Conservation (phyloP, 2,113 vertebrate species). For the Sebastes fasciatus region DNA sequence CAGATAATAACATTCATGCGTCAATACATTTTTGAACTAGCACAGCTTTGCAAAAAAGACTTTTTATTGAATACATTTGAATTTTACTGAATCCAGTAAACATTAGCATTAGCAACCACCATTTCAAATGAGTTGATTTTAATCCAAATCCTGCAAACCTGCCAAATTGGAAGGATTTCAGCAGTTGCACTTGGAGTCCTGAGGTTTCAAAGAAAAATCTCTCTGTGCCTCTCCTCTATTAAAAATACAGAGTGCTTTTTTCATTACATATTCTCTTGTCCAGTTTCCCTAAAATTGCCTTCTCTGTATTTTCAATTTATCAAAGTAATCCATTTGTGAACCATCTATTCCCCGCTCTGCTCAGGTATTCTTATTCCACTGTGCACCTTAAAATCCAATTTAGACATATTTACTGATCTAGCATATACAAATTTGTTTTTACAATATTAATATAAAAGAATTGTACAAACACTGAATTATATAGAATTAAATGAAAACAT, state of each 20-base stretch:
- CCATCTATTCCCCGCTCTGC: conserved; percentile 19
- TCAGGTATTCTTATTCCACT: conserved; percentile 21
- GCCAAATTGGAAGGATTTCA: conserved; percentile 51
- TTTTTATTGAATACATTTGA: conserved; percentile 17
- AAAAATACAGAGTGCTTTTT: conserved; percentile 45
- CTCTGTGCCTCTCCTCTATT: not conserved
- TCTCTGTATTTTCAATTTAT: conserved; percentile 50
- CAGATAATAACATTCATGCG: conserved; percentile 8
- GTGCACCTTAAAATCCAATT: conserved; percentile 39
- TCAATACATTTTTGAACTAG: not conserved
- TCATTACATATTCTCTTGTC: conserved; percentile 48
- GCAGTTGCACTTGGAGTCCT: conserved; percentile 18
- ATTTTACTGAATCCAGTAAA: conserved; percentile 11
- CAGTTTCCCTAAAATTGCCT: conserved; percentile 39
- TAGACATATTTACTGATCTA: conserved; percentile 22
- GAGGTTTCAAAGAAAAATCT: conserved; percentile 42
- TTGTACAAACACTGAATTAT: conserved; percentile 3
- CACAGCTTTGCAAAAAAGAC: not conserved
- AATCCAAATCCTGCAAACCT: conserved; percentile 25
- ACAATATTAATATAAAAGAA: conserved; percentile 8
- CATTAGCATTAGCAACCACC: not conserved
- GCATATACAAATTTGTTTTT: conserved; percentile 16
- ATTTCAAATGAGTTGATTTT: conserved; percentile 31
- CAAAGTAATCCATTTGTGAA: conserved; percentile 49
- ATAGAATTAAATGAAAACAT: conserved; percentile 30